phyloP scores from a whole-genome alignment of 2,888 invertebrate species.

The Ennomos fuscantarius region DNA sequence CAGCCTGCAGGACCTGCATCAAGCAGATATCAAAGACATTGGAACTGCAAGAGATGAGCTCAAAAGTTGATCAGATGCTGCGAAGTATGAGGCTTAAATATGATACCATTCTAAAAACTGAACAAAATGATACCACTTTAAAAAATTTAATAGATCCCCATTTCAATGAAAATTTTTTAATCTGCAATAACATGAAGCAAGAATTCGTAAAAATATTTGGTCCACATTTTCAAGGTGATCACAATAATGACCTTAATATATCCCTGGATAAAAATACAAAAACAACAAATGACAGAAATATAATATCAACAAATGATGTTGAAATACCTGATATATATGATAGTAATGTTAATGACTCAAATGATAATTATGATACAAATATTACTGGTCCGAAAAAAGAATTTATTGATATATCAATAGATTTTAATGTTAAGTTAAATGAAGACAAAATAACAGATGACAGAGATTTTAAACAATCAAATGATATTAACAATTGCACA shows the following conservation, averaged over 20 bases:
- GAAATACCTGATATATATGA: not conserved
- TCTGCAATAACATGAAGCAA: no score
- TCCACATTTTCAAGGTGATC: no score
- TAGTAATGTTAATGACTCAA: not conserved
- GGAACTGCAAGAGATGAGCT: conserved; percentile 35
- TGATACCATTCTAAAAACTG: conserved; percentile 6
- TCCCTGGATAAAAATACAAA: no score
- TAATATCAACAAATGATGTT: not conserved
- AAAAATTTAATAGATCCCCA: no score
- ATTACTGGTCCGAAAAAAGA: not conserved
- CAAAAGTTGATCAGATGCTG: conserved; percentile 35
- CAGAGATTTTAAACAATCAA: no score
- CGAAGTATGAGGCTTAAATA: conserved; percentile 7
- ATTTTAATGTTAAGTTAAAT: no score
- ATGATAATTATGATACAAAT: not conserved
- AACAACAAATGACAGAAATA: no score
- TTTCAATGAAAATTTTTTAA: no score
- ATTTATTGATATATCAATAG: not conserved
- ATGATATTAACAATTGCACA: no score
- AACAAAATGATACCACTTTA: not conserved
- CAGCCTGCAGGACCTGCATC: conserved; percentile 38
- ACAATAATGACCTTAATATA: no score
- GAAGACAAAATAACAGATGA: no score
- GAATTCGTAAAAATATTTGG: no score
- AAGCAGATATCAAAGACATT: conserved; percentile 31